These are phyloP conservation scores for Drosophila tani DNA, from an alignment of 1,140 invertebrate genomes.

Conservation along the genomic window DNA sequence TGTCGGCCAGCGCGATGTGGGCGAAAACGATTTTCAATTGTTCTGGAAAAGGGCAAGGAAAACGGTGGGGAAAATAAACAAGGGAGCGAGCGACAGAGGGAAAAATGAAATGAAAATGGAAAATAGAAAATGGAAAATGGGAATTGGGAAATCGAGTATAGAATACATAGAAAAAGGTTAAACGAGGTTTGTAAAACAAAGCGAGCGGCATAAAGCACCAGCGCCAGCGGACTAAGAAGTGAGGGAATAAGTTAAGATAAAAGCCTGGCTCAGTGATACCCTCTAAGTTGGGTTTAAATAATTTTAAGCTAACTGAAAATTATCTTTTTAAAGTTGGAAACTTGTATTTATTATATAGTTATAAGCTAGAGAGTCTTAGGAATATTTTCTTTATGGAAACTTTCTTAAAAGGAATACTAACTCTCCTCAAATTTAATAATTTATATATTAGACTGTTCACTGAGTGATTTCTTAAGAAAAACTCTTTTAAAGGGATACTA, in stretches of 20 bases:
- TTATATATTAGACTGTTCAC: too few relatives aligned
- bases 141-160: conserved; percentile 48
- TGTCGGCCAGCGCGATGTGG: conserved; percentile 80
- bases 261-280: not conserved
- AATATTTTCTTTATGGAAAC: not conserved
- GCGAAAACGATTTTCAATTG: conserved; percentile 85
- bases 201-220: conserved; percentile 7
- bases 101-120: conserved; percentile 36
- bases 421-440: too few relatives aligned
- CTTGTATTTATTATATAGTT: not conserved
- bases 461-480: not conserved
- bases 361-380: too few relatives aligned
- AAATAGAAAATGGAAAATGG: conserved; percentile 38
- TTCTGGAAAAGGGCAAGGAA: conserved; percentile 38
- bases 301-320: fast-evolving
- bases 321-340: not conserved
- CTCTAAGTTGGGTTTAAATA: not conserved
- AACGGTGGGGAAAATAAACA: conserved; percentile 36
- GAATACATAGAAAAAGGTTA: conserved; percentile 47
- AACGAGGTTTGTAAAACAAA: conserved; percentile 50
- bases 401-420: too few relatives aligned
- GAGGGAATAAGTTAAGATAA: not conserved
- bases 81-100: conserved; percentile 16
- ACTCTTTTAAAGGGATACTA: too few relatives aligned
- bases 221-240: not conserved